Base-by-base conservation (phyloP, 2,888 invertebrate species). In the Formica aserva region DNA sequence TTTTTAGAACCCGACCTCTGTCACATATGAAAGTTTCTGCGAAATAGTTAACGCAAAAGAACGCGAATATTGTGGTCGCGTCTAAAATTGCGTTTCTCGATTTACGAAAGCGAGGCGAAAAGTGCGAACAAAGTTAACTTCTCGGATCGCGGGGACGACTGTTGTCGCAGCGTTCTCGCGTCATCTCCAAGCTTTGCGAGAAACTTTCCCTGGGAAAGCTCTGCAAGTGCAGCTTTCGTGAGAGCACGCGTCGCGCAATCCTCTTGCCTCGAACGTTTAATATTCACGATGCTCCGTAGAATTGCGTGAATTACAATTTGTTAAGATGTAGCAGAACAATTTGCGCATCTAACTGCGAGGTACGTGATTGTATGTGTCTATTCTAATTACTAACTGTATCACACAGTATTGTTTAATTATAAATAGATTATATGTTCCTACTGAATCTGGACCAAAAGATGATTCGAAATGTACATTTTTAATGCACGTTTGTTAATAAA, bases 121-220 rank as follows among this genome's bases (percentile, higher is more conserved):
- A 71, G 71, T 60, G 60, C 26, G 29, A 71, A 35, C 60, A 35
- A 80, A 80, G 60, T 80, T 69, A 45, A 69, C 78, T 69, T 69
- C 15, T 26, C 22, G 32, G 60, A 35, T 45, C 60, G 22, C 45
- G 32, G 18, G 15, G 18, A 38, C 18, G 71, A 80, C 35, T 45
- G 18, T 80, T 13, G 55, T 75, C 55, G 55, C 67, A 13, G 29
- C 65, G 8, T 60, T 32, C 55, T 60, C 69, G 18, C 32, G 35
- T 38, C 63, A n/a, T 18, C 35, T 15, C 26, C 32, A 84, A 77
- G 38, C 78, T 82, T 69, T n/a, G 45, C 82, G 75, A 9, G 13
- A 15, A 88, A 88, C 60, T 82, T 85, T 77, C 22, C 60, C 3
- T n/a, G 35, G 18, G 29, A 11, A 52, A 57, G 76, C 48, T 62